Conservation (phyloP, 2,113 vertebrate genomes). For the Zosterops japonicus region DNA sequence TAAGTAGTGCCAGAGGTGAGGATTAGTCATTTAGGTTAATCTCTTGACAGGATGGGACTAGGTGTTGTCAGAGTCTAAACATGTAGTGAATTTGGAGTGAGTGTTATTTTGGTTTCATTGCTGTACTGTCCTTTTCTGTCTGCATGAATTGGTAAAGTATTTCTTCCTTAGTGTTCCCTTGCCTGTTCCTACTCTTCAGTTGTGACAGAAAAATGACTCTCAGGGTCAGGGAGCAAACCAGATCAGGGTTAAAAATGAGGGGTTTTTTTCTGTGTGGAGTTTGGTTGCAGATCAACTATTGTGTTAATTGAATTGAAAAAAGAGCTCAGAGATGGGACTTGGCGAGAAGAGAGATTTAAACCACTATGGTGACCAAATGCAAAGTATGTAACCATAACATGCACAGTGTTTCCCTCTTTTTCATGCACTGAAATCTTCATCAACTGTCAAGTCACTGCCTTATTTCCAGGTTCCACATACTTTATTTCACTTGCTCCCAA, state of each 20-base stretch:
- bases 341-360: neutral
- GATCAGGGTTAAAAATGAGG: neutral
- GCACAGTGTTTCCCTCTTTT: neutral
- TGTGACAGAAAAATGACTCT: neutral
- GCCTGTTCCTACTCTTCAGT: neutral
- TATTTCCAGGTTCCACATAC: neutral
- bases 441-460: neutral
- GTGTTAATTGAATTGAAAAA: neutral
- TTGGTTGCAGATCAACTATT: neutral
- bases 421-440: neutral
- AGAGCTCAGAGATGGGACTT: neutral
- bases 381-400: neutral
- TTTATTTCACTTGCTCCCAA: constrained; percentile 10
- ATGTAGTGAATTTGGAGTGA: neutral
- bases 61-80: neutral
- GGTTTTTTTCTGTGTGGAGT: neutral
- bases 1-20: neutral
- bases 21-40: neutral
- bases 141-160: neutral
- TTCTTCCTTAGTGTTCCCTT: neutral
- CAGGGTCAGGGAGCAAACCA: neutral
- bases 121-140: neutral
- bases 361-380: neutral
- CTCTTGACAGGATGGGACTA: neutral
- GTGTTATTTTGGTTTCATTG: neutral